phyloP scores from a whole-genome alignment of 2,888 invertebrate species.

The Nysson spinosus region DNA sequence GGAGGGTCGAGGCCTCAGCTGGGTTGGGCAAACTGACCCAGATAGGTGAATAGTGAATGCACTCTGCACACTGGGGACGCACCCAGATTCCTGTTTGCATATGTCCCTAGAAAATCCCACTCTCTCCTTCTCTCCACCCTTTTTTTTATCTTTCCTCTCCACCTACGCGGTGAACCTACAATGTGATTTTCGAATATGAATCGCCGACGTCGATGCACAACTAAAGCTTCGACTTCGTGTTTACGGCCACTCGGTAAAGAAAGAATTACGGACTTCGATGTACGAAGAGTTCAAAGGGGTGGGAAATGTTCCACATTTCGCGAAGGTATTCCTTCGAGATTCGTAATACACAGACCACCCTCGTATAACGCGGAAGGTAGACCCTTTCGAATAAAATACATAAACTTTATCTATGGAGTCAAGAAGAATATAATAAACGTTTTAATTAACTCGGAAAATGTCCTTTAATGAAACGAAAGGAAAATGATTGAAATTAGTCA shows the following conservation, averaged over 20 bases:
- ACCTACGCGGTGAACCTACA: conserved; percentile 26
- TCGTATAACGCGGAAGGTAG: too few species aligned
- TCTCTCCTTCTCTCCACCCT: background rate
- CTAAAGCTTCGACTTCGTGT: background rate
- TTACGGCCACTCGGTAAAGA: too few species aligned
- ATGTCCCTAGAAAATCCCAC: conserved; percentile 43
- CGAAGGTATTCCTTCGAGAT: too few species aligned
- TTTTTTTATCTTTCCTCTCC: background rate
- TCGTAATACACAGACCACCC: too few species aligned
- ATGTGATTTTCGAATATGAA: conserved; percentile 51
- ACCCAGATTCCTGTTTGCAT: conserved; percentile 41
- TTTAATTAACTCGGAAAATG: too few species aligned
- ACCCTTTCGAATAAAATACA: too few species aligned
- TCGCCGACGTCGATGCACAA: conserved; percentile 17
- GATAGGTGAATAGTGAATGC: conserved; percentile 70
- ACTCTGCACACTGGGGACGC: conserved; percentile 50
- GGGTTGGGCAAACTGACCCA: conserved; percentile 73
- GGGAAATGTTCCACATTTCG: background rate
- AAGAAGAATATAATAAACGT: too few species aligned
- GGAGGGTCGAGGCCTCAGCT: conserved; percentile 56
- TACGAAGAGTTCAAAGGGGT: too few species aligned
- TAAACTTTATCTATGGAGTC: too few species aligned
- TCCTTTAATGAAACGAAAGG: too few species aligned
- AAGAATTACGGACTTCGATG: too few species aligned
- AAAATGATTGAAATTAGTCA: too few species aligned